Percentiles rank a stretch among this genome's conserved stretches.
phyloP scores from a whole-genome alignment of 92 coral and sea anemone species.

The Porites cylindrica region DNA sequence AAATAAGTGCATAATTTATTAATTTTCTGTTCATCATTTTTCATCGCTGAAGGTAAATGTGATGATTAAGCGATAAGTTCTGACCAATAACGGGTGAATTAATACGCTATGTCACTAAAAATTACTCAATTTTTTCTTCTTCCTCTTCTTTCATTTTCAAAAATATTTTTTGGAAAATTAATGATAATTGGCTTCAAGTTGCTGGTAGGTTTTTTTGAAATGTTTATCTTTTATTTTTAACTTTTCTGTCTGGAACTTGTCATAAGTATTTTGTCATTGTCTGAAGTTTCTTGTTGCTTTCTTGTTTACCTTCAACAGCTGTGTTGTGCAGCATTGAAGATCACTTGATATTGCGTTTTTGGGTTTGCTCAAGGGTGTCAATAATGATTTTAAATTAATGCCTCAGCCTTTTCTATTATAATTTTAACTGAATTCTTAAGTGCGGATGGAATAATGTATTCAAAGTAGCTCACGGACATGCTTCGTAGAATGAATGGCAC shows the following conservation, averaged over 20 bases:
- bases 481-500: background rate
- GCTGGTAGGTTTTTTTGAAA: background rate
- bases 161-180: background rate
- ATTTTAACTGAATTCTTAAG: background rate
- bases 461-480: background rate
- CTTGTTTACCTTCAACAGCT: constrained; percentile 3
- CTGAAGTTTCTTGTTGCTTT: background rate
- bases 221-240: constrained; percentile 6
- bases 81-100: too few relatives aligned
- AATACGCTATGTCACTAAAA: too few relatives aligned
- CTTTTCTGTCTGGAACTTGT: background rate
- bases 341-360: background rate
- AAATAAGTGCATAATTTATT: too few relatives aligned
- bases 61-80: too few relatives aligned
- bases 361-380: background rate
- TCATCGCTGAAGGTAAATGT: too few relatives aligned
- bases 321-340: background rate
- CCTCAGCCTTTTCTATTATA: background rate
- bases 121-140: too few relatives aligned
- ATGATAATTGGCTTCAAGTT: background rate
- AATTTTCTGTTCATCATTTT: too few relatives aligned
- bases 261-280: background rate
- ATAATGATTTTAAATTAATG: background rate
- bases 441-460: background rate
- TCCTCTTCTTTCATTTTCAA: too few relatives aligned